These are phyloP conservation scores for Cabera pusaria DNA, from an alignment of 2,888 invertebrate genomes.

Conservation along the genomic window DNA sequence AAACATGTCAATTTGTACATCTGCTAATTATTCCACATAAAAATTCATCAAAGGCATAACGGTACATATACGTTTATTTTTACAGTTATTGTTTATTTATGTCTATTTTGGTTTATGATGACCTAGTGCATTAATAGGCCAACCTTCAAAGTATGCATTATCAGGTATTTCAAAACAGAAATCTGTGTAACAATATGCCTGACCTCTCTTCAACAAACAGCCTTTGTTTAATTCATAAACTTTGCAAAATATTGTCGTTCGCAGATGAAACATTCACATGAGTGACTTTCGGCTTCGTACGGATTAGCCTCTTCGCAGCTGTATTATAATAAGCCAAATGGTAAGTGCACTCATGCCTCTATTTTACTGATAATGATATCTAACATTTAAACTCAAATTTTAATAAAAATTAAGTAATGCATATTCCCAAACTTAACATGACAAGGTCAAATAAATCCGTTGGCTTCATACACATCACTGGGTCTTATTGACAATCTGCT, in stretches of 20 bases:
- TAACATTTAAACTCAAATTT: no score
- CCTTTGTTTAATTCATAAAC: slow-evolving; percentile 14
- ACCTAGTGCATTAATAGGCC: not conserved
- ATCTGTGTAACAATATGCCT: slow-evolving; percentile 10
- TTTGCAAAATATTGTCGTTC: slow-evolving; percentile 22
- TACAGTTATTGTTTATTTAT: slow-evolving; percentile 3
- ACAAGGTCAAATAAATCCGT: no score
- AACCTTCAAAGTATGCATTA: not conserved
- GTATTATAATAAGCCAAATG: slow-evolving; percentile 39
- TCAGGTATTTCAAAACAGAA: slow-evolving; percentile 7
- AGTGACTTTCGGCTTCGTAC: slow-evolving; percentile 15
- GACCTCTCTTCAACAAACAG: slow-evolving; percentile 12
- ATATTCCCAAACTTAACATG: no score
- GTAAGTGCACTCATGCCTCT: slow-evolving; percentile 28
- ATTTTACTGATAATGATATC: not conserved
- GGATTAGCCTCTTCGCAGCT: slow-evolving; percentile 13
- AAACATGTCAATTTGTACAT: no score
- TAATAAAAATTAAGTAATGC: no score
- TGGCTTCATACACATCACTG: no score
- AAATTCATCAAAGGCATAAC: no score
- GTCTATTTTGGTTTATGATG: not conserved
- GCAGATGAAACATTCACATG: slow-evolving; percentile 22
- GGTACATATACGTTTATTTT: no score
- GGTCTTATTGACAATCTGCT: no score
- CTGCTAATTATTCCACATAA: no score